phyloP scores from a whole-genome alignment of 2,888 invertebrate species.

The Anthrax anthrax region DNA sequence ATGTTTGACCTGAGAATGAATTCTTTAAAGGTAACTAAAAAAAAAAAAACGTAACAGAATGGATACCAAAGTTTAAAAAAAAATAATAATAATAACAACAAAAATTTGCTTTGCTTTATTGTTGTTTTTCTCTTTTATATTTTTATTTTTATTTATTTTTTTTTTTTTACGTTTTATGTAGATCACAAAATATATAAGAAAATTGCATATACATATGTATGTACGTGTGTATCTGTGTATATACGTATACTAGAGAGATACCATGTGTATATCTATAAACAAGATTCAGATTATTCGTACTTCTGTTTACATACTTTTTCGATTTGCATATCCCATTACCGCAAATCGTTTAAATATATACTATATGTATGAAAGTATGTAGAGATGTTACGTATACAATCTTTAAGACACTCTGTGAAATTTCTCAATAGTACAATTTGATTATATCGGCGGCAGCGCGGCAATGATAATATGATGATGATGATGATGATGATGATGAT shows the following conservation, averaged over 20 bases:
- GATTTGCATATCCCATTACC: slow-evolving; percentile 13
- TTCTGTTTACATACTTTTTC: slow-evolving; percentile 12
- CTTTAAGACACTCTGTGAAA: slow-evolving; percentile 4
- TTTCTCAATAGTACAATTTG: slow-evolving; percentile 7
- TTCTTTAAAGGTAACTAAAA: not conserved
- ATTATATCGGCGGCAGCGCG: slow-evolving; percentile 4
- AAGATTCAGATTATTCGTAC: slow-evolving; percentile 12
- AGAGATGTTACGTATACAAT: no score
- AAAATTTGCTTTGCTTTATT: no score
- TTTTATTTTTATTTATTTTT: no score
- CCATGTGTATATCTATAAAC: no score
- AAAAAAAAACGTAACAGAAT: not conserved
- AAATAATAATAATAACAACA: no score
- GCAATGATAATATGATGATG: not conserved
- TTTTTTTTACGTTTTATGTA: not conserved
- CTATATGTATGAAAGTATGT: no score
- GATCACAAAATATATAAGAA: not conserved
- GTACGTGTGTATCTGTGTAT: no score
- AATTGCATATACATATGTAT: slow-evolving; percentile 10
- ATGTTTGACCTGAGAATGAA: not conserved
- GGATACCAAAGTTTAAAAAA: no score
- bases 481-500: not conserved
- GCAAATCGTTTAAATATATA: slow-evolving; percentile 8
- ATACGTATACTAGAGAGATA: no score
- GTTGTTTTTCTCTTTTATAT: no score